Percentiles rank a stretch among this genome's conserved stretches.
These are phyloP conservation scores for Amaurobius ferox DNA, from an alignment of 2,888 invertebrate genomes.

Conservation along the genomic window DNA sequence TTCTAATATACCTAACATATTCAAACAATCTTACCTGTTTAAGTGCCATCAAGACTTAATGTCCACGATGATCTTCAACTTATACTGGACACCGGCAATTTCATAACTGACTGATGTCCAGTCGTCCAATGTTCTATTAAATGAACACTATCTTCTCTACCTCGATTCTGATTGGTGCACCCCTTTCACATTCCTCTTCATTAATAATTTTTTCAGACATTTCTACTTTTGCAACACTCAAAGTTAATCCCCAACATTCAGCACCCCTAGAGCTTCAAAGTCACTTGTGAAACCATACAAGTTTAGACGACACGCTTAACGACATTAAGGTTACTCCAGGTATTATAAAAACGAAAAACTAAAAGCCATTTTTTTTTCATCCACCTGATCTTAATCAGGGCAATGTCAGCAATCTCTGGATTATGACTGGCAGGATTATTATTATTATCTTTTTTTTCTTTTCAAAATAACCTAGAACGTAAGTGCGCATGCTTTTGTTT, in stretches of 20 bases:
- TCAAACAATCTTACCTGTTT: too few species aligned
- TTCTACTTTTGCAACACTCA: background rate
- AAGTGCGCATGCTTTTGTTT: background rate
- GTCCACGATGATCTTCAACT: too few species aligned
- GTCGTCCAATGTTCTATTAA: too few species aligned
- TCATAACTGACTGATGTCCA: too few species aligned
- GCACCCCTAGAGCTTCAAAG: conserved; percentile 52
- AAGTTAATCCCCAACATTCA: conserved; percentile 16
- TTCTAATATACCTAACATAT: too few species aligned
- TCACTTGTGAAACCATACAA: conserved; percentile 34
- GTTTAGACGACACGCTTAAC: conserved; percentile 33
- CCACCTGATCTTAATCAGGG: background rate
- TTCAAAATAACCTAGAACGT: background rate
- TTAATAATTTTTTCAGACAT: conserved; percentile 4
- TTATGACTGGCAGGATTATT: background rate
- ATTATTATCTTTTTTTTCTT: conserved; percentile 17
- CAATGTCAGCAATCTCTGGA: background rate
- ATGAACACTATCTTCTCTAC: background rate
- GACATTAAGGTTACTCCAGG: conserved; percentile 28
- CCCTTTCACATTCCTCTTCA: conserved; percentile 31
- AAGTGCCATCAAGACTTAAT: too few species aligned
- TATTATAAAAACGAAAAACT: conserved; percentile 30
- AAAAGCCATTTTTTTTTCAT: background rate
- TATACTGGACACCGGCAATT: too few species aligned
- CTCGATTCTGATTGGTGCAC: background rate